Conservation (phyloP, 2,797 vertebrate genomes). For the Glyptemys insculpta region DNA sequence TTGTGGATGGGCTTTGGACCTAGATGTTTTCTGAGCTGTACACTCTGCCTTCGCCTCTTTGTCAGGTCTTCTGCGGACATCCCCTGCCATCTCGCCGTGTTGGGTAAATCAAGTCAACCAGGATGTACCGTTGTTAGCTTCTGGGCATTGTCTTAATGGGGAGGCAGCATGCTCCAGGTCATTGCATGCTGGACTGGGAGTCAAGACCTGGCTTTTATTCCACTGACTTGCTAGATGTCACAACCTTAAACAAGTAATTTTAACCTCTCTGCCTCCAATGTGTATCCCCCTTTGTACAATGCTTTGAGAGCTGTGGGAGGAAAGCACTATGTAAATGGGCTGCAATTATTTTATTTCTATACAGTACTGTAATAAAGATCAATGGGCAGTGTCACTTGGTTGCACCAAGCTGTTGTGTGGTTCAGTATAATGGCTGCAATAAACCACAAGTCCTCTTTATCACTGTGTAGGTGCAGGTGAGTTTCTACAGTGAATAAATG, state of each 20-base stretch:
- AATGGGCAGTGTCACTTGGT: rapidly evolving
- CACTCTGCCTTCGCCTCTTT: constrained; percentile 7
- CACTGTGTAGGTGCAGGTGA: background rate
- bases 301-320: constrained; percentile 21
- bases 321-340: background rate
- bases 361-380: background rate
- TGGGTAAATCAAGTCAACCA: background rate
- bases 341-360: constrained; percentile 35
- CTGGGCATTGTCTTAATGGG: background rate
- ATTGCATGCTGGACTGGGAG: background rate
- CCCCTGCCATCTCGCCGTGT: constrained; percentile 6
- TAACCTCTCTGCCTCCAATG: background rate
- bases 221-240: background rate
- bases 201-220: background rate
- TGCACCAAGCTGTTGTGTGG: background rate
- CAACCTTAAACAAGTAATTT: background rate
- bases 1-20: background rate
- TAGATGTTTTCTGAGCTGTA: background rate
- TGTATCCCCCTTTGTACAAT: background rate
- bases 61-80: background rate
- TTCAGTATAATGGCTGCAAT: background rate
- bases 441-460: background rate
- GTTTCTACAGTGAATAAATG: background rate
- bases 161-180: background rate
- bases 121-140: background rate